Base-by-base conservation (phyloP, 1,140 invertebrate species). In the Lepidotrigona ventralis region DNA sequence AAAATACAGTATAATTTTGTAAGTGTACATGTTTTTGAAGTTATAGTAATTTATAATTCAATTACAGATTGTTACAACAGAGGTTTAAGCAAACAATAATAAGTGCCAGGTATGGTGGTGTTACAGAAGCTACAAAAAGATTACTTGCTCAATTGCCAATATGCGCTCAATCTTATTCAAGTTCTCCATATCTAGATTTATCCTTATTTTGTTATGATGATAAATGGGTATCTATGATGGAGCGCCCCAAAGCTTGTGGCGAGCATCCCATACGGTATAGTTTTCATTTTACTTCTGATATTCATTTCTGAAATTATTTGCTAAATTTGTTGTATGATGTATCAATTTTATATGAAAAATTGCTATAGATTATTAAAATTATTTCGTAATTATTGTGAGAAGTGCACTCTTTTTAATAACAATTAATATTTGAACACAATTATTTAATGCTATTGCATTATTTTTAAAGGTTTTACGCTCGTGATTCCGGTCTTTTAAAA, bases 121-220 rank as follows among this genome's bases (percentile, higher is more conserved):
- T 96, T 68, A 97, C 96, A 0, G 98, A 99, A 94, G 98, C 98
- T 8, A 98, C 98, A 0, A 98, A 98, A 93, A 95, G 98, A 83
- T 95, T 99, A 69, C 95, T 99, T 85, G 97, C 98, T 53, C 98
- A 98, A 93, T 95, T 99, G 79, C 99, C 99, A 1, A 98, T 99
- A 73, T 98, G 98, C 94, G 97, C 98, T 12, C 98, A 99, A 93
- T 98, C 98, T 1, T 99, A 98, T 90, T 98, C 97, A 83, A 96
- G 96, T 86, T 98, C 98, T 64, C 99, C 98, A 1, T 99, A 99
- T 93, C 95, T 99, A 23, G 98, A 99, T 93, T 95, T 98, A 75
- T 97, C 97, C 1, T 94, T 99, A 9, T 99, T 99, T 92, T 98
- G 97, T 91, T 99, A 99, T 92, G 98, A 99, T 92, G 98, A 99